Percentiles rank a stretch among this genome's conserved stretches.
Evolutionary conservation across 2,888 invertebrate species (phyloP).

Genomic region (Melipona beecheii): DNA sequence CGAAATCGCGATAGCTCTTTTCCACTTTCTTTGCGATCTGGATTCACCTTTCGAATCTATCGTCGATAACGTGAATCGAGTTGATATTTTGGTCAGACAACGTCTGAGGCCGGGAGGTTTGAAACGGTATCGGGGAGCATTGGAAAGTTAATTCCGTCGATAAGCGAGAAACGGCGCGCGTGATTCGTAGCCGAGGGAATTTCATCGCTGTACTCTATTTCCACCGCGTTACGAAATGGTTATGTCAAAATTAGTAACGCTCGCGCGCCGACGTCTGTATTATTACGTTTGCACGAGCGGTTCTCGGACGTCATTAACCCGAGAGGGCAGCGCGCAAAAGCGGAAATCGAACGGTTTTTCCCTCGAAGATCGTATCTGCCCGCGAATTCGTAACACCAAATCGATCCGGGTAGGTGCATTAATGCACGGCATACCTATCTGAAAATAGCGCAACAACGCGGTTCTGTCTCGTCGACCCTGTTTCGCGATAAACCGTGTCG

Average conservation of each 20-base stretch:
- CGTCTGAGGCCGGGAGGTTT: neutral
- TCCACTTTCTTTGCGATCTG: too few species aligned
- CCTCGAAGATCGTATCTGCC: slow-evolving; percentile 46
- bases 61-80: neutral
- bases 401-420: neutral
- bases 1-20: too few species aligned
- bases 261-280: neutral
- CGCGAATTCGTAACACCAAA: slow-evolving; percentile 22
- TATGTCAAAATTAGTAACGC: neutral
- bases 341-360: slow-evolving; percentile 30
- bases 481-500: slow-evolving; percentile 17
- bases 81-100: neutral
- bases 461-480: slow-evolving; percentile 38
- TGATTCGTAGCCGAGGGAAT: slow-evolving; percentile 1
- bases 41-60: neutral
- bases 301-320: slow-evolving; percentile 6
- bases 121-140: neutral
- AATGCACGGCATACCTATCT: neutral
- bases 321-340: slow-evolving; percentile 19
- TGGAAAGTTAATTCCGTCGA: slow-evolving; percentile 20
- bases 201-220: neutral
- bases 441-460: slow-evolving; percentile 21
- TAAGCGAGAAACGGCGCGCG: neutral
- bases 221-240: slow-evolving; percentile 1
- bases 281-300: neutral